These are phyloP conservation scores for Drosophila kepulauana DNA, from an alignment of 1,140 invertebrate genomes.

Conservation along the genomic window DNA sequence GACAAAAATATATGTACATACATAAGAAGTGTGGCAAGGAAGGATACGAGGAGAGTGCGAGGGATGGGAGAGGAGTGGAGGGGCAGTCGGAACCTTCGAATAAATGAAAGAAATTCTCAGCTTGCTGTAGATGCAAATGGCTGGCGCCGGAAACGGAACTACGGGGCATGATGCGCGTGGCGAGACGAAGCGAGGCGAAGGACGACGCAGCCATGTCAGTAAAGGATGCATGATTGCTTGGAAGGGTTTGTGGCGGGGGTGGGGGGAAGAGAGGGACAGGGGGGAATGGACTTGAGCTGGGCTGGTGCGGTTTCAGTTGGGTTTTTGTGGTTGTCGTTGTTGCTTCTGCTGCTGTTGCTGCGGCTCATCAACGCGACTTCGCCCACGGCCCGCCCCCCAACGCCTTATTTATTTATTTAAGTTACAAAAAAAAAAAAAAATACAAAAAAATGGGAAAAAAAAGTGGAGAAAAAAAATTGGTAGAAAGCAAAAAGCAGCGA, in stretches of 20 bases:
- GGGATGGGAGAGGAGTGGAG: neutral
- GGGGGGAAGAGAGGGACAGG: neutral
- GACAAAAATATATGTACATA: constrained; percentile 47
- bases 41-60: too few relatives aligned
- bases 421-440: constrained; percentile 53
- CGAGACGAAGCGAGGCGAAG: neutral
- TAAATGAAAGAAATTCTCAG: constrained; percentile 72
- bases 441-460: constrained; percentile 25
- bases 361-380: constrained; percentile 44
- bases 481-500: constrained; percentile 30
- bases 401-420: constrained; percentile 78
- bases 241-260: constrained; percentile 20
- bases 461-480: constrained; percentile 21
- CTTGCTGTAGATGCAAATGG: constrained; percentile 75
- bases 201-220: constrained; percentile 40
- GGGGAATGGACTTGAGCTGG: neutral
- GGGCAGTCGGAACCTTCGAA: constrained; percentile 57
- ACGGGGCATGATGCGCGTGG: constrained; percentile 33
- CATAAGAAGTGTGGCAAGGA: constrained; percentile 11
- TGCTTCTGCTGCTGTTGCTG: constrained; percentile 35
- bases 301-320: constrained; percentile 37
- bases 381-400: constrained; percentile 32
- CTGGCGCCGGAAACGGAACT: constrained; percentile 81
- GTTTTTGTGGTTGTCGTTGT: constrained; percentile 65
- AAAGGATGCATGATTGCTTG: constrained; percentile 79